phyloP scores from a whole-genome alignment of 1,140 invertebrate genomes.

The Cydia strobilella region DNA sequence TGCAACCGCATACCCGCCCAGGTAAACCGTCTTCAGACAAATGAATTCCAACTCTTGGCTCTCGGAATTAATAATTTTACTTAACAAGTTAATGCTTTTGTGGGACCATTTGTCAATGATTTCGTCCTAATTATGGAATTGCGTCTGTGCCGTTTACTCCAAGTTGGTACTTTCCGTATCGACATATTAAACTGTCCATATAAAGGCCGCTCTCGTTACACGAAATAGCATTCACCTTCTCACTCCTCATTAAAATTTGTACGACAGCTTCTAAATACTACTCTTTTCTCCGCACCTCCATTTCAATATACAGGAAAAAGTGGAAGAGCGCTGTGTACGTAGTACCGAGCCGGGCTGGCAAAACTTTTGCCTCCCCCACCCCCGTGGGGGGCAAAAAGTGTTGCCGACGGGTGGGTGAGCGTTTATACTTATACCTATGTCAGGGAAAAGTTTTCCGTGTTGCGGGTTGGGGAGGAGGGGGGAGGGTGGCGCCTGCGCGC shows the following conservation, averaged over 20 bases:
- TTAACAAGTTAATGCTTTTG: neutral
- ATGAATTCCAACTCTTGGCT: slow-evolving; percentile 3
- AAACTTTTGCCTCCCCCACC: slow-evolving; percentile 74
- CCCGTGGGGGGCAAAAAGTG: slow-evolving; percentile 76
- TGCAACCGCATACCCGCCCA: slow-evolving; percentile 45
- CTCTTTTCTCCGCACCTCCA: slow-evolving; percentile 80
- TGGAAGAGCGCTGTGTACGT: slow-evolving; percentile 78
- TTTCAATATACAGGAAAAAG: slow-evolving; percentile 81
- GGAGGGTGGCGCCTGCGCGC: slow-evolving; percentile 68
- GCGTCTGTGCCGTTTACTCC: slow-evolving; percentile 19
- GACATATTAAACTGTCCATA: slow-evolving; percentile 55
- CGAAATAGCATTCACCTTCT: slow-evolving; percentile 65
- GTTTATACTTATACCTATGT: slow-evolving; percentile 75
- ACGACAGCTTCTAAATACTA: slow-evolving; percentile 79
- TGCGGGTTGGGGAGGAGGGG: slow-evolving; percentile 69
- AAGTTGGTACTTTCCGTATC: slow-evolving; percentile 40
- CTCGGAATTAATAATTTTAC: slow-evolving; percentile 21
- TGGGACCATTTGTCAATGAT: neutral
- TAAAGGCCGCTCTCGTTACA: slow-evolving; percentile 61
- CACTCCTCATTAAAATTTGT: slow-evolving; percentile 79
- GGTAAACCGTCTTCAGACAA: slow-evolving; percentile 37
- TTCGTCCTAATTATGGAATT: slow-evolving; percentile 17
- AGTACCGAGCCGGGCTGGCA: slow-evolving; percentile 71
- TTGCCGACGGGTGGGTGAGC: slow-evolving; percentile 76
- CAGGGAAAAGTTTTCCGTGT: slow-evolving; percentile 79